Evolutionary conservation across 2,888 invertebrate species (phyloP).

Genomic region (Crioceris asparagi): DNA sequence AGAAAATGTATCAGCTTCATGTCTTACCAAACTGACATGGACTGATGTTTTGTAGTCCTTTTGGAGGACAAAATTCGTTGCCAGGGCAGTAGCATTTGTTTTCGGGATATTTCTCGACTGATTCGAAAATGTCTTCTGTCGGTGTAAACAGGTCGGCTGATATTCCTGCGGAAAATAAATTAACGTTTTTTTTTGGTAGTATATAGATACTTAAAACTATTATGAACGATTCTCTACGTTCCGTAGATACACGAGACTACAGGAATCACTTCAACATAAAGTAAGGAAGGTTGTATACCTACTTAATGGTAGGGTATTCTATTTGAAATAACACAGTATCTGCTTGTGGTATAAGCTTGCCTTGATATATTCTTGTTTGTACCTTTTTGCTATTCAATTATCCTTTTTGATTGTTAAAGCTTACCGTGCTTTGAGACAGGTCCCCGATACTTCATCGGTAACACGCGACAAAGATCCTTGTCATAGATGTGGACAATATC

Average conservation of each 20-base stretch:
- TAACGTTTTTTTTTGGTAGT: too few species aligned
- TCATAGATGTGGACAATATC: slow-evolving; percentile 70
- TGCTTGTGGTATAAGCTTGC: too few species aligned
- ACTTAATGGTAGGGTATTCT: too few species aligned
- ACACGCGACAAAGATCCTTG: slow-evolving; percentile 73
- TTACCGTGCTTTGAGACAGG: slow-evolving; percentile 60
- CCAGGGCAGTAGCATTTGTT: slow-evolving; percentile 70
- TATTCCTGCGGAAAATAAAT: slow-evolving; percentile 58
- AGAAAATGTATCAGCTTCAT: not conserved
- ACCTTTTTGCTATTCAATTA: too few species aligned
- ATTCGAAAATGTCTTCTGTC: slow-evolving; percentile 57
- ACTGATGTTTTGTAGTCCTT: slow-evolving; percentile 75
- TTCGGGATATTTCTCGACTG: slow-evolving; percentile 52
- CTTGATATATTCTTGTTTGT: too few species aligned
- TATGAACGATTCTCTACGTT: too few species aligned
- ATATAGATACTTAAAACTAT: too few species aligned
- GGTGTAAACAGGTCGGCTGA: slow-evolving; percentile 64
- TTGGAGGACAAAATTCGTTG: slow-evolving; percentile 54
- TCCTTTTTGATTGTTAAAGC: too few species aligned
- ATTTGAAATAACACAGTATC: too few species aligned
- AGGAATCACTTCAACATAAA: too few species aligned
- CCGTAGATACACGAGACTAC: too few species aligned
- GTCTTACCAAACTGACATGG: slow-evolving; percentile 72
- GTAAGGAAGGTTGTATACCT: too few species aligned
- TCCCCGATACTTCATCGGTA: slow-evolving; percentile 62